Evolutionary conservation across 2,113 vertebrate species (phyloP).

Genomic region (Peromyscus californicus): DNA sequence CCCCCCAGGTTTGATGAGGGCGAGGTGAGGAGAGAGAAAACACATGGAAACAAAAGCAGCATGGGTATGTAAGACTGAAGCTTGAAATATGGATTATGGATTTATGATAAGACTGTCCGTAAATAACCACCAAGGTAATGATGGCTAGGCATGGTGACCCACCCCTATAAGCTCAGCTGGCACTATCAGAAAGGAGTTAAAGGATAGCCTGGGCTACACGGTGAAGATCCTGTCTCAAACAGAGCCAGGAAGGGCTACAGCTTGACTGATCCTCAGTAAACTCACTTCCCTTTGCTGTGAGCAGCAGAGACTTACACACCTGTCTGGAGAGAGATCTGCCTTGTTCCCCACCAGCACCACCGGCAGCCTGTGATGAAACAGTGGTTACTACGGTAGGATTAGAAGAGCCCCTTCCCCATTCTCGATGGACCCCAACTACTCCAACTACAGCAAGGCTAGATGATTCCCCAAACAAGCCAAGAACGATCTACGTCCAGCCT

Average conservation of each 20-base stretch:
- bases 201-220: neutral
- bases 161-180: neutral
- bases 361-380: slow-evolving; percentile 87
- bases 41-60: slow-evolving; percentile 15
- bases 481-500: neutral
- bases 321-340: slow-evolving; percentile 92
- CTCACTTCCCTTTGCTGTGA: neutral
- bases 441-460: neutral
- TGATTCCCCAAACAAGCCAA: neutral
- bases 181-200: neutral
- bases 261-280: neutral
- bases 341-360: slow-evolving; percentile 94
- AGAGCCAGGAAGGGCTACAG: neutral
- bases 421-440: neutral
- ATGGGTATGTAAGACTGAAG: neutral
- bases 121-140: neutral
- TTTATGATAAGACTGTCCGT: slow-evolving; percentile 2
- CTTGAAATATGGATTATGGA: neutral
- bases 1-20: neutral
- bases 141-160: neutral
- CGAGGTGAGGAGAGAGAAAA: slow-evolving; percentile 28
- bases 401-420: neutral
- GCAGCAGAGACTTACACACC: slow-evolving; percentile 81
- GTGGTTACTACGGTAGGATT: neutral
- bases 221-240: neutral